Evolutionary conservation across 2,888 invertebrate genomes (phyloP).

Genomic region (Amiota communis): DNA sequence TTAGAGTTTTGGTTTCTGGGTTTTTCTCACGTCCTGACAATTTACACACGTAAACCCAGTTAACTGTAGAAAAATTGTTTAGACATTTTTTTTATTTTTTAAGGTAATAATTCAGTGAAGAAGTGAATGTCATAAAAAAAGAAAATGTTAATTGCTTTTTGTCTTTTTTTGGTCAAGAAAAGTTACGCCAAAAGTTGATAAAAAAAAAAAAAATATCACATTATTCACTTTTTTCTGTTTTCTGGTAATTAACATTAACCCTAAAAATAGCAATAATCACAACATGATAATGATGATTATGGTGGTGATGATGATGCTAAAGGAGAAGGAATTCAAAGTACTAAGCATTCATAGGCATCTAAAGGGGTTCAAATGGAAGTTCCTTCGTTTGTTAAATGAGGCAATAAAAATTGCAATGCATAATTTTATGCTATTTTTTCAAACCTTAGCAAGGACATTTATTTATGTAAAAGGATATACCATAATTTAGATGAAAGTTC

Average conservation of each 20-base stretch:
- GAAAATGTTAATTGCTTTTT: slow-evolving; percentile 62
- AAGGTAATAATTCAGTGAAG: slow-evolving; percentile 64
- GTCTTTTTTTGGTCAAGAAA: slow-evolving; percentile 38
- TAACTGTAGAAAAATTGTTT: slow-evolving; percentile 52
- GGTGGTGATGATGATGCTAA: neutral
- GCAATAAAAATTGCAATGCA: slow-evolving; percentile 68
- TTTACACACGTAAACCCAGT: neutral
- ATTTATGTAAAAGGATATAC: neutral
- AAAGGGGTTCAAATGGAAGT: neutral
- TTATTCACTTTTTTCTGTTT: slow-evolving; percentile 24
- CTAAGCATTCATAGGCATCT: neutral
- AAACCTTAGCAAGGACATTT: too few species aligned
- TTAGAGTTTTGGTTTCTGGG: neutral
- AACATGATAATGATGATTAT: neutral
- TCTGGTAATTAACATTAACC: slow-evolving; percentile 67
- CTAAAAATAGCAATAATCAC: slow-evolving; percentile 40
- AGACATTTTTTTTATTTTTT: slow-evolving; percentile 48
- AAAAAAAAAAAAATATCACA: too few species aligned
- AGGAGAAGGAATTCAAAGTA: neutral
- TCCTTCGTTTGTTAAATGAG: slow-evolving; percentile 53
- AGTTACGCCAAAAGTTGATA: too few species aligned
- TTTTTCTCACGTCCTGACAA: slow-evolving; percentile 28
- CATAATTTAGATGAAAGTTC: neutral
- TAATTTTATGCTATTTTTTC: slow-evolving; percentile 51
- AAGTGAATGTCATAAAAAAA: slow-evolving; percentile 58